These are phyloP conservation scores for Pterocles burchelli DNA, from an alignment of 2,113 vertebrate genomes.

Conservation along the genomic window DNA sequence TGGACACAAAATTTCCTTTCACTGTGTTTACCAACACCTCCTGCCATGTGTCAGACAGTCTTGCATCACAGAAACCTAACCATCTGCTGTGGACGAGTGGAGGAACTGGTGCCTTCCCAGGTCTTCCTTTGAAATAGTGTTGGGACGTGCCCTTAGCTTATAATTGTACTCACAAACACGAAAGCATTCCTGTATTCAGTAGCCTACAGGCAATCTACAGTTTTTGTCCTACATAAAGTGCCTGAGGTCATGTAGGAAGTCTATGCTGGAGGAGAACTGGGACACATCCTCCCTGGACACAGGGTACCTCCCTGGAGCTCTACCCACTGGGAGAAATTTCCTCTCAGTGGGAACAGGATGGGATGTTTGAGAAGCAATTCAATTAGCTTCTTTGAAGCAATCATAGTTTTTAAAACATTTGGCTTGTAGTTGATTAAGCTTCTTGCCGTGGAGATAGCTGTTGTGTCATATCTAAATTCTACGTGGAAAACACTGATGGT, in stretches of 20 bases:
- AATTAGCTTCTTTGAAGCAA: slow-evolving; percentile 4
- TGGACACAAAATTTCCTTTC: neutral
- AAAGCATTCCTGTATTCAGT: neutral
- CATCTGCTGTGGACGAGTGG: neutral
- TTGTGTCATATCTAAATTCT: neutral
- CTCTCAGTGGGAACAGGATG: neutral
- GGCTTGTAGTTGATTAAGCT: neutral
- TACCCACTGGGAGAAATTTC: neutral
- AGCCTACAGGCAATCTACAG: neutral
- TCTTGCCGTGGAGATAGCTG: neutral
- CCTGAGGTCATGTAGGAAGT: neutral
- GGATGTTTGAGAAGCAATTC: neutral
- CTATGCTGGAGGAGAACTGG: neutral
- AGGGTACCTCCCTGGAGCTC: neutral
- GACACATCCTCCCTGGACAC: neutral
- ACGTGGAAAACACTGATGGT: neutral
- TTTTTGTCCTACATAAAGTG: neutral
- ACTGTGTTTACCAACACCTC: neutral
- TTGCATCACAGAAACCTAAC: neutral
- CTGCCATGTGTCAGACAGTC: neutral
- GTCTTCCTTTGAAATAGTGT: neutral
- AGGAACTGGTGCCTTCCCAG: neutral
- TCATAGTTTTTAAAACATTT: slow-evolving; percentile 4
- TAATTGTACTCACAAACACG: neutral
- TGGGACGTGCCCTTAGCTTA: neutral